Evolutionary conservation across 2,888 invertebrate genomes (phyloP), one percentile per base, ranked within the genome.

Genomic region (Allolobophora icterica): DNA sequence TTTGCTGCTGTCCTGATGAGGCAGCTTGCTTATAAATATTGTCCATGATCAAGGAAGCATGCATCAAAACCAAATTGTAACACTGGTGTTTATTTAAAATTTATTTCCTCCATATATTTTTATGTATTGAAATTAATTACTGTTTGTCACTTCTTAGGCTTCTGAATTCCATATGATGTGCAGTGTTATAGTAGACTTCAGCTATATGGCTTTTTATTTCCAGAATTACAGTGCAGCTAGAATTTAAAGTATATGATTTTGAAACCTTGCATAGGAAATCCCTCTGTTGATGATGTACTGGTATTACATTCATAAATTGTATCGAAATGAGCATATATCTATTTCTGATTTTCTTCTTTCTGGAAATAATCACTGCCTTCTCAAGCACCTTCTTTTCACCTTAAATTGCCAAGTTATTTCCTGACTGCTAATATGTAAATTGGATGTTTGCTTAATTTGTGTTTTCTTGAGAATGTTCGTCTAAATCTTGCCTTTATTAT

Each of bases 401-500:
- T 71, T n/a, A n/a, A n/a, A 71, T 71, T 71, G n/a, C n/a, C n/a
- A 87, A 87, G 87, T 87, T 34, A 33, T 87, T 87, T 84, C 34
- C 87, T 87, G 4, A 87, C 35, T 35, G 19, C 87, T 87, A 35
- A n/a, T 87, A 19, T 87, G 34, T 35, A 87, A 87, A 87, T 35
- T 84, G 84, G 21, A 71, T 71, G 71, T 71, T 71, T 71, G 71
- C 71, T 71, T 71, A 71, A 71, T 71, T 71, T 30, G 52, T 52
- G 15, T 30, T 71, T 71, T 71, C 71, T 71, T 71, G 71, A 30
- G 71, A 71, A 71, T 87, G 87, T 38, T 87, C 24, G 34, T 87
- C 34, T 87, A 35, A 38, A 87, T 87, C 38, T 87, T 87, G 87
- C 34, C 87, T 87, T 87, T 87, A 35, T 35, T 87, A 87, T 87